Percentiles rank a stretch among this genome's conserved stretches.
Evolutionary conservation across 2,113 vertebrate genomes (phyloP).

Genomic region (Cebidichthys violaceus): DNA sequence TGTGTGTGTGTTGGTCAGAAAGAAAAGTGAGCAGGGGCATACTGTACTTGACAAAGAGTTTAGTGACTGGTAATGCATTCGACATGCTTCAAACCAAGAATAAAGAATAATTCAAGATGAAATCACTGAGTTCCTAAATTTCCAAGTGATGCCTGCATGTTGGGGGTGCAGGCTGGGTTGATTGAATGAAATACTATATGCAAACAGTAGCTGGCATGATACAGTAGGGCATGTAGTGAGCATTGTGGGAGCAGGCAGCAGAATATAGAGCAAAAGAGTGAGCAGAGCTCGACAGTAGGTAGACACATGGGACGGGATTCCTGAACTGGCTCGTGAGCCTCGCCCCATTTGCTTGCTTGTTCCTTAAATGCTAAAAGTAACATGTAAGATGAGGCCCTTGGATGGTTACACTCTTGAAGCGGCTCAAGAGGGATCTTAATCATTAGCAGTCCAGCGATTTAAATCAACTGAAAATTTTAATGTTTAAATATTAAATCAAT

Average conservation of each 20-base stretch:
- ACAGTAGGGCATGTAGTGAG: background rate
- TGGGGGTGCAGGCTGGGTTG: background rate
- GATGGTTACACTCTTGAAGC: background rate
- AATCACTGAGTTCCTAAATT: background rate
- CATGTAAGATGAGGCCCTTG: background rate
- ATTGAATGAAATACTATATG: constrained; percentile 10
- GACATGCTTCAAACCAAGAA: background rate
- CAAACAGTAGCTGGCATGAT: constrained; percentile 8
- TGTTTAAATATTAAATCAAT: constrained; percentile 12
- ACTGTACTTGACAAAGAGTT: constrained; percentile 14
- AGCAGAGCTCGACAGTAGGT: constrained; percentile 7
- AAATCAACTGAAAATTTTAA: background rate
- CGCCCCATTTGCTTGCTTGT: background rate
- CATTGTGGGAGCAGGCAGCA: constrained; percentile 2
- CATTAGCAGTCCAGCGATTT: background rate
- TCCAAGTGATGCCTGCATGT: background rate
- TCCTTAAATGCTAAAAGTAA: constrained; percentile 3
- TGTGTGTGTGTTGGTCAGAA: background rate
- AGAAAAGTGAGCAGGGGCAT: background rate
- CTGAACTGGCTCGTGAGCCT: background rate
- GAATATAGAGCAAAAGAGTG: background rate
- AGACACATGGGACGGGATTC: background rate
- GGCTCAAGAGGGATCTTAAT: constrained; percentile 7
- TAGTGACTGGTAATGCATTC: background rate
- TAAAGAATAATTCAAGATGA: background rate